Conservation (phyloP, 2,113 vertebrate species). For the Ochotona curzoniae region DNA sequence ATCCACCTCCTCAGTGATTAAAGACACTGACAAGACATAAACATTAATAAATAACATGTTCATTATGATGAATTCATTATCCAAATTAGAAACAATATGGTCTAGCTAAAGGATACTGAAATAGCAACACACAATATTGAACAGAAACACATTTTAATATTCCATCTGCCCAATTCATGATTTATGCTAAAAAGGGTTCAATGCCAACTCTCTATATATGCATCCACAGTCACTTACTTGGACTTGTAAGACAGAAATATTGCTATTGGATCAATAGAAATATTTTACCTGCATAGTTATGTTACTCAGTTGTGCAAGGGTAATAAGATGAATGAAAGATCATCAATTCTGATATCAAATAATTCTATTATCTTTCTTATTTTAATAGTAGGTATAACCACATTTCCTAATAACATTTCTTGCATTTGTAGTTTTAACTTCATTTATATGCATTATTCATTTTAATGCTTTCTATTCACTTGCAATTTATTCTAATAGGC, state of each 20-base stretch:
- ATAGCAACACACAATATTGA: not conserved
- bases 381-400: conserved; percentile 57
- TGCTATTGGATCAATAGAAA: conserved; percentile 17
- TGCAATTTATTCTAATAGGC: conserved; percentile 62
- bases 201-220: not conserved
- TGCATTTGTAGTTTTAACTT: conserved; percentile 65
- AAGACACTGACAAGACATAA: conserved; percentile 17
- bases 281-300: not conserved
- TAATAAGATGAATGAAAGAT: conserved; percentile 37
- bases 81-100: conserved; percentile 25
- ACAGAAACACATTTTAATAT: not conserved
- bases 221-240: not conserved
- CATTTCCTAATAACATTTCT: conserved; percentile 57
- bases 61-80: conserved; percentile 42
- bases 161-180: conserved; percentile 20
- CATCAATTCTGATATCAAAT: conserved; percentile 28
- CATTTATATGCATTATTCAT: conserved; percentile 59
- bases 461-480: conserved; percentile 61
- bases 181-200: not conserved
- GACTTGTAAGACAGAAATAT: conserved; percentile 23
- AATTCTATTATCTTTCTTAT: conserved; percentile 56
- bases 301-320: conserved; percentile 42
- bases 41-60: conserved; percentile 39
- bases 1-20: conserved; percentile 29
- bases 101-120: conserved; percentile 29